Evolutionary conservation across 2,888 invertebrate genomes (phyloP).

Genomic region (Luperina nickerlii): DNA sequence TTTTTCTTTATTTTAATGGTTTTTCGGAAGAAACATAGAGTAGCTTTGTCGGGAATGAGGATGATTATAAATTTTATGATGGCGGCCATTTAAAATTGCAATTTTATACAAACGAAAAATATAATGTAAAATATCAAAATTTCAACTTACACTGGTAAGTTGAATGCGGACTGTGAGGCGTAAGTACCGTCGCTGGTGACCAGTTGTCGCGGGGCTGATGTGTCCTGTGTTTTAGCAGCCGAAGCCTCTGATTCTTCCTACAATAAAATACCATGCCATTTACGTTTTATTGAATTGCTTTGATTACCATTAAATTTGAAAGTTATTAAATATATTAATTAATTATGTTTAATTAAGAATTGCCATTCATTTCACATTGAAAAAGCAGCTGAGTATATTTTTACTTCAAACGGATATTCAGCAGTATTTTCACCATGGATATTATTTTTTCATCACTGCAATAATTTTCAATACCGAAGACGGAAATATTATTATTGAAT

Average conservation of each 20-base stretch:
- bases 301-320: not conserved
- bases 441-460: too few relatives aligned
- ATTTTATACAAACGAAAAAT: not conserved
- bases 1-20: not conserved
- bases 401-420: not conserved
- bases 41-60: not conserved
- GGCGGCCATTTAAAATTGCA: not conserved
- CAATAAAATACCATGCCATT: not conserved
- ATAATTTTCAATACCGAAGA: too few relatives aligned
- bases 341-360: too few relatives aligned
- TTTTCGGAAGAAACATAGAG: not conserved
- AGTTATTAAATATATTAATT: too few relatives aligned
- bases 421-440: not conserved
- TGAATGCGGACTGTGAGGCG: conserved; percentile 99
- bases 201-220: conserved; percentile 90
- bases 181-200: conserved; percentile 99
- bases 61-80: not conserved
- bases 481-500: not conserved
- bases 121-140: not conserved
- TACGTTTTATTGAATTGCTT: not conserved
- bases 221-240: conserved; percentile 70
- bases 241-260: conserved; percentile 70
- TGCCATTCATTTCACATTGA: not conserved
- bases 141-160: conserved; percentile 92
- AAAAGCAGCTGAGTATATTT: not conserved